phyloP scores from a whole-genome alignment of 1,140 invertebrate species.

The Bombus superbus region DNA sequence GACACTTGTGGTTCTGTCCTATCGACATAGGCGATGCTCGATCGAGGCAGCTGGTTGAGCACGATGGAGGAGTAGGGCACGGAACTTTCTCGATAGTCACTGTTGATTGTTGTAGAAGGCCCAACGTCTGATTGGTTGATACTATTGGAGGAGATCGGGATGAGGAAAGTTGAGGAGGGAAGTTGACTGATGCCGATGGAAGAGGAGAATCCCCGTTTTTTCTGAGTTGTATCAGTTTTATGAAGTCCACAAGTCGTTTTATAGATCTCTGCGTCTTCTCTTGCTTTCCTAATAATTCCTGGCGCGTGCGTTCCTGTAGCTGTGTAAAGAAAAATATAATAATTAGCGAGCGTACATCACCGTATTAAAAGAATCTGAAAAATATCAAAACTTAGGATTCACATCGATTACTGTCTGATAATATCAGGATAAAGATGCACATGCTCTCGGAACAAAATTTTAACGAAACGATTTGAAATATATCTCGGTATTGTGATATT shows the following conservation, averaged over 20 bases:
- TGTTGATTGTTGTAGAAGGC: slow-evolving; percentile 40
- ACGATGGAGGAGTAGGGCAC: slow-evolving; percentile 61
- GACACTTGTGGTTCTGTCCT: slow-evolving; percentile 56
- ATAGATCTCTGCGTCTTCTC: slow-evolving; percentile 80
- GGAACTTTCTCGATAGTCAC: slow-evolving; percentile 59
- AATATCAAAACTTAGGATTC: neutral
- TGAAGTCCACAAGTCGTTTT: slow-evolving; percentile 80
- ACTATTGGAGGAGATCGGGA: slow-evolving; percentile 73
- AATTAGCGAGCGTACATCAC: neutral
- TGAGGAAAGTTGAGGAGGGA: slow-evolving; percentile 79
- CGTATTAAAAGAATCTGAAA: neutral
- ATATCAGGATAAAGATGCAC: slow-evolving; percentile 47
- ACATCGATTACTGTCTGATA: slow-evolving; percentile 28
- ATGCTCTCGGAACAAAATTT: slow-evolving; percentile 63
- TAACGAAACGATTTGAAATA: slow-evolving; percentile 34
- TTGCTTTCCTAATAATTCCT: slow-evolving; percentile 78
- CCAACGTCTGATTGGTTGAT: slow-evolving; percentile 50
- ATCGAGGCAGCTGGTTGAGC: slow-evolving; percentile 64
- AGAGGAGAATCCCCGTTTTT: slow-evolving; percentile 64
- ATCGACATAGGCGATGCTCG: slow-evolving; percentile 65
- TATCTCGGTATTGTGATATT: neutral
- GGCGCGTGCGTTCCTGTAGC: slow-evolving; percentile 78
- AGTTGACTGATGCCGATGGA: slow-evolving; percentile 74
- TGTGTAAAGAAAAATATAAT: slow-evolving; percentile 55
- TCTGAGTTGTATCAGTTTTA: slow-evolving; percentile 77